phyloP scores from a whole-genome alignment of 2,888 invertebrate species.

The Strigamia crassipes region DNA sequence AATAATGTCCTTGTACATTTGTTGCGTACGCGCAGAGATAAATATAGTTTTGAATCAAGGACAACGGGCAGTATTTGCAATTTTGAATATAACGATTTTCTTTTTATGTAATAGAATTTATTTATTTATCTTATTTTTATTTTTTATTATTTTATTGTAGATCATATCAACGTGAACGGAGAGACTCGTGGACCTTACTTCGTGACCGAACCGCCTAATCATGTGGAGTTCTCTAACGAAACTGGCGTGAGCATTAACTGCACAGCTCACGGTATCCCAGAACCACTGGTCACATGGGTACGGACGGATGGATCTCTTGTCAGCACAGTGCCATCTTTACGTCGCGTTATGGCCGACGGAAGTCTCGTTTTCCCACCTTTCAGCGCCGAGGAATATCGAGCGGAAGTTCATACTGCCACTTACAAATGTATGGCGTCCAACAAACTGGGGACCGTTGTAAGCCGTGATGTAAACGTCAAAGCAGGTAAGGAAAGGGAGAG shows the following conservation, averaged over 20 bases:
- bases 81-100: neutral
- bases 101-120: neutral
- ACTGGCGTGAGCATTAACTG: conserved; percentile 49
- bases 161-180: conserved; percentile 8
- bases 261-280: conserved; percentile 48
- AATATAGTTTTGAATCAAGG: conserved; percentile 21
- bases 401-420: conserved; percentile 46
- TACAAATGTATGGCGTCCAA: conserved; percentile 48
- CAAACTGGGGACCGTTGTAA: conserved; percentile 47
- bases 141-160: neutral
- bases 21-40: neutral
- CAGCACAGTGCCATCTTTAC: conserved; percentile 37
- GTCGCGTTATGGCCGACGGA: conserved; percentile 47
- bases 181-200: conserved; percentile 47
- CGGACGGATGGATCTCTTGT: conserved; percentile 44
- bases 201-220: conserved; percentile 47
- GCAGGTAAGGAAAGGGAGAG: conserved; percentile 43
- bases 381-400: conserved; percentile 44
- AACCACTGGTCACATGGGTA: conserved; percentile 48
- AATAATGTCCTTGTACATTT: neutral
- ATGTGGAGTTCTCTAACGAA: conserved; percentile 49
- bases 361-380: conserved; percentile 48
- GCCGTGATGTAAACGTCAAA: conserved; percentile 47
- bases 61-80: neutral
- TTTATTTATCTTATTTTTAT: conserved; percentile 12